Base-by-base conservation (phyloP, 2,113 vertebrate species). In the Micronycteris hirsuta region DNA sequence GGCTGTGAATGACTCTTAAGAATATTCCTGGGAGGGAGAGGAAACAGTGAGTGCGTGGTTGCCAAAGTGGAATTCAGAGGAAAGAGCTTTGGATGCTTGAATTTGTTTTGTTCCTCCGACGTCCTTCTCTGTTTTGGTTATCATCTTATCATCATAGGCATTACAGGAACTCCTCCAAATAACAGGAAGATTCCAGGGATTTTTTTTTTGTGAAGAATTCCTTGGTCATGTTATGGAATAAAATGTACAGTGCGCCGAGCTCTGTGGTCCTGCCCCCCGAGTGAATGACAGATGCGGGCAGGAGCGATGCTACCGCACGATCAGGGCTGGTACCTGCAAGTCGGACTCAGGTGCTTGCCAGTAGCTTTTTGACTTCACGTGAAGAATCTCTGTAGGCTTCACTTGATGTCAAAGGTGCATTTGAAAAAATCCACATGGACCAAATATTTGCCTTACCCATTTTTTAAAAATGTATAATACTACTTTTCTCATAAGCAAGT, bases 191-290 rank as follows among this genome's bases (percentile, higher is more conserved):
- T 36, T 85, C 7, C 16, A 80, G 22, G 19, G 36, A 6, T 31
- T n/a, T 61, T 82, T 38, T 86, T 68, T 16, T 14, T 16, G 0
- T 78, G 67, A 43, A 94, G 58, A 86, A 83, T 43, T 77, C 33
- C 16, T 26, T 33, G 41, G 45, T 49, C 28, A 52, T 58, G 73
- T 89, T 56, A 73, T 2, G 36, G 28, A 41, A 47, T 68, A 58
- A 47, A 9, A 24, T 56, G 31, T 22, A n/a, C 12, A 19, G 15
- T 67, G 38, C 11, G 38, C 54, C 22, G 20, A 85, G 36, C 41
- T 74, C 1, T 41, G 3, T 33, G 26, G 54, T 9, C 38, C 3
- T 65, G 24, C 12, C 15, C 3, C 38, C 6, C 0, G 10, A 17
- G 3, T n/a, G 63, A 63, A 47, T n/a, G 43, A 56, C 7, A 56